Evolutionary conservation across 2,113 vertebrate species (phyloP), one percentile per base, ranked within the genome.

Genomic region (Megalops atlanticus): DNA sequence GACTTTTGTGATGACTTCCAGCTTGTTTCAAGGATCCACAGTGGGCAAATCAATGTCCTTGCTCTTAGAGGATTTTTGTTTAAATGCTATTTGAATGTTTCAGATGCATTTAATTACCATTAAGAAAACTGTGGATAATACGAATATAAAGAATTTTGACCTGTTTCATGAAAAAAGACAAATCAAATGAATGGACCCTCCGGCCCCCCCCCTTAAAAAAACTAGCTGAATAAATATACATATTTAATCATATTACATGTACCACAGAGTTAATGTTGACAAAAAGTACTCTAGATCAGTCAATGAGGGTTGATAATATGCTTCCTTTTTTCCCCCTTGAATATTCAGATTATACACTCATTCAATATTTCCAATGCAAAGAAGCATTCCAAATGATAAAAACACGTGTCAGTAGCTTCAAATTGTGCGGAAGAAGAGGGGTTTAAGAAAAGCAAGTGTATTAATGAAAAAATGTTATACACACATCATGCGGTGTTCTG

Each of bases 11-110:
- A 54, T 24, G 52, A 38, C 39, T 80, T 73, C 70, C 24, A 27
- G 45, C n/a, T 80, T 71, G 40, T 52, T 78, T 78, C n/a, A 38
- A 58, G 35, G n/a, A n/a, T 54, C 16, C 49, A 54, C 27, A 3
- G 64, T 12, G 12, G 58, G 64, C 3, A 38, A 10, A 38, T 36
- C 12, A 38, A 4, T 36, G 36, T 2, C 3, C 27, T 6, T 38
- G 12, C 36, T 21, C 31, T 38, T 31, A 21, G 69, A 38, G 14
- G 36, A 21, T 18, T 71, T 38, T 71, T 35, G 33, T 18, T 71
- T 33, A 36, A 71, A 21, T 73, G 4, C 43, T 73, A 12, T 18
- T 73, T 36, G 0, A 73, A 40, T 5, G 21, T 21, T 8, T 43
- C 1, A 43, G 43, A 74, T 12, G 41, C 3, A 24, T 43, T 64